These are phyloP conservation scores for Hafferia zeledoni DNA, from an alignment of 2,797 vertebrate species.

Conservation along the genomic window DNA sequence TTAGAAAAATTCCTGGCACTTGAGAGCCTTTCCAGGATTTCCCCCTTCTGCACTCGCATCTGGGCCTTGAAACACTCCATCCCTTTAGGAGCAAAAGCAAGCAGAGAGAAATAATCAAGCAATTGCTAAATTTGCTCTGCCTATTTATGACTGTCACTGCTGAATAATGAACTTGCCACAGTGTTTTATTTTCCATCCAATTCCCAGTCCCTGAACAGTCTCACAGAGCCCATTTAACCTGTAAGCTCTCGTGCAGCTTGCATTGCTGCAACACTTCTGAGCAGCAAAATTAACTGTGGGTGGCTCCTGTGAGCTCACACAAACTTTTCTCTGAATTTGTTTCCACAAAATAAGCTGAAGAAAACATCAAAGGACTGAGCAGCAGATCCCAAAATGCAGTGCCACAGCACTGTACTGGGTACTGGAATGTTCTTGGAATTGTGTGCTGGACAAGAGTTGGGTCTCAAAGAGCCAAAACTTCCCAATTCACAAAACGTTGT, in stretches of 20 bases:
- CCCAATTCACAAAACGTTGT: accelerated
- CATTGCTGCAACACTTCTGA: neutral
- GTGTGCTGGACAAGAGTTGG: accelerated
- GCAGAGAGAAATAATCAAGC: neutral
- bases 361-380: neutral
- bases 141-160: neutral
- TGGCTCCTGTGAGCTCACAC: neutral
- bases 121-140: neutral
- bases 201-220: neutral
- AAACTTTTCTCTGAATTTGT: neutral
- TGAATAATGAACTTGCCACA: neutral
- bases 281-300: neutral
- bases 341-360: neutral
- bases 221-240: neutral
- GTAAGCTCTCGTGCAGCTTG: neutral
- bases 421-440: neutral
- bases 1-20: conserved; percentile 92
- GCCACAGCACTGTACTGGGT: neutral
- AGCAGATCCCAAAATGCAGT: neutral
- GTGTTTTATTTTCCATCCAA: neutral
- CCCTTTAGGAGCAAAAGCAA: conserved; percentile 73
- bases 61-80: conserved; percentile 92
- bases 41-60: conserved; percentile 90
- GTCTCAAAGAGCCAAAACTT: neutral
- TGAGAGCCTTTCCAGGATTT: conserved; percentile 92